Base-by-base conservation (phyloP, 2,888 invertebrate genomes). In the Eristalis intricaria region DNA sequence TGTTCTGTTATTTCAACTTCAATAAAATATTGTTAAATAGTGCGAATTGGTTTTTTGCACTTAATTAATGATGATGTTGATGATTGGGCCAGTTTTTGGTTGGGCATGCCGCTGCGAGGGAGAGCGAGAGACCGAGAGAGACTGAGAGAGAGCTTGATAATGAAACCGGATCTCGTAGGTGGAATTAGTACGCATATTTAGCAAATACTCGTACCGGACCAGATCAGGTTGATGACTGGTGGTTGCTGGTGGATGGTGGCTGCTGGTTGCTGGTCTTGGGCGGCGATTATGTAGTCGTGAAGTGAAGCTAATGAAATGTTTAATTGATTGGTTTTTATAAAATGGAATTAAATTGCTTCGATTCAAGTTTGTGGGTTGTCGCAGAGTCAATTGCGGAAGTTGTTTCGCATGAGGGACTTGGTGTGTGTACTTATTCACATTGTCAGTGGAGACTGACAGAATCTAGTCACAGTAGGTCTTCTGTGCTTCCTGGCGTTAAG, bases 21-120 rank as follows among this genome's bases (percentile, higher is more conserved):
- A 84, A 87, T 87, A 87, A 87, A 87, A 84, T 87, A 87, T 84
- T 63, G 87, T 84, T 87, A 87, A 87, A 87, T 87, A 87, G 87
- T 84, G 79, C 87, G 79, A 80, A 87, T 87, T 80, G 87, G 87
- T 79, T 87, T 80, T 76, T 87, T 84, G 80, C 87, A 87, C 84
- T 76, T 87, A 87, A 87, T 87, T 87, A 87, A 87, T 87, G 80
- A 69, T 38, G 68, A 69, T 73, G 70, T 71, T 80, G 83, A 79
- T 80, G 84, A 80, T 83, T 86, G 83, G 43, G 63, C 38, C 65
- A 35, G 35, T 60, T n/a, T n/a, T 65, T 61, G 40, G 40, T 56
- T 60, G 35, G 76, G 38, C 60, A 61, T 60, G n/a, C n/a, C 11
- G 35, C 19, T 32, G 43, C 8, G 43, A 1, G 22, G n/a, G n/a